Conservation (phyloP, 2,888 invertebrate genomes). For the Julus scandinavius region DNA sequence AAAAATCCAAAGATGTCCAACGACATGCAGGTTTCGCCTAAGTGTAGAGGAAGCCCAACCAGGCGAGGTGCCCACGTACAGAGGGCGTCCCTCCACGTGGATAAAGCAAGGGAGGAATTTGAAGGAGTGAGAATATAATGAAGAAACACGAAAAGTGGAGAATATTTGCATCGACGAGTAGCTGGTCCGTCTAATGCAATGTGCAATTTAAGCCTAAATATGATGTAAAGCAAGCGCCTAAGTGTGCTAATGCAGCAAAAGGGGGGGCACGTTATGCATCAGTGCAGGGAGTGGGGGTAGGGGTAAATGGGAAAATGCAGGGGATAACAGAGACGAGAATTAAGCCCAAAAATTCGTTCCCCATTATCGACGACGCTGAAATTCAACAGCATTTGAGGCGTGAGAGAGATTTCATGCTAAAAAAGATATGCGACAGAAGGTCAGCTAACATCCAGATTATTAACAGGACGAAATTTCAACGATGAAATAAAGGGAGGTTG, state of each 20-base stretch:
- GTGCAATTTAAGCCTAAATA: background rate
- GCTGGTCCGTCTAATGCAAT: background rate
- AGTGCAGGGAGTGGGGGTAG: background rate
- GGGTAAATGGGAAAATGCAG: background rate
- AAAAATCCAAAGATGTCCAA: too few relatives aligned
- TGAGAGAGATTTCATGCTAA: background rate
- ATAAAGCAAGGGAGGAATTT: background rate
- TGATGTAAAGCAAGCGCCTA: constrained; percentile 1
- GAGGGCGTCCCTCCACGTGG: too few relatives aligned
- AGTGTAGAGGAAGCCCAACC: background rate
- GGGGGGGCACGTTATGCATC: background rate
- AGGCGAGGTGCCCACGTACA: background rate
- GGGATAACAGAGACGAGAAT: background rate
- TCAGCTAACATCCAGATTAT: background rate
- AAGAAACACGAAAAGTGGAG: background rate
- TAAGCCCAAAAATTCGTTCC: constrained; percentile 1
- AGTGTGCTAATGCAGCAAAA: background rate
- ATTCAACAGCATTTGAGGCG: background rate
- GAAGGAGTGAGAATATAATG: background rate
- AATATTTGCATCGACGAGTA: background rate
- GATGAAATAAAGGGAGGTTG: background rate
- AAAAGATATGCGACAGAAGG: background rate
- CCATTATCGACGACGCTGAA: background rate
- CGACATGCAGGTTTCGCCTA: background rate
- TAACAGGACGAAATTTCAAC: background rate